Evolutionary conservation across 1,140 invertebrate genomes (phyloP), one percentile per base, ranked within the genome.

Genomic region (Tetramorium alpestre): DNA sequence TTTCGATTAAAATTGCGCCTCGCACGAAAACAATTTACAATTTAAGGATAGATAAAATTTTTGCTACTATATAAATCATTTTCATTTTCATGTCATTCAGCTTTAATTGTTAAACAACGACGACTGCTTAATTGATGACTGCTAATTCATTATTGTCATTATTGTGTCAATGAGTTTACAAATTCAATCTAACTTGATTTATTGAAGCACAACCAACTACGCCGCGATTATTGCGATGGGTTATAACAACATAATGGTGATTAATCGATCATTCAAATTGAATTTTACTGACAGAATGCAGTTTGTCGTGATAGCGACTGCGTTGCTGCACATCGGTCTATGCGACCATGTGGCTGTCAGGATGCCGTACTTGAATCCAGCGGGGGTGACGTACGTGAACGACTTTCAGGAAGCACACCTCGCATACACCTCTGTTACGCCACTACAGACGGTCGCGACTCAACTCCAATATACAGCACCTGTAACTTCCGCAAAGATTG

Each of bases 341-440:
- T 62, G 60, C 28, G 60, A 62, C 1, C 60, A 62, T 62, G 60
- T 62, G 28, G 60, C 13, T 62, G 13, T 62, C 25, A 62, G 2
- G 5, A 62, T 62, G 60, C 60, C 60, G 28, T 62, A 62, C 25
- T 62, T 62, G 60, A 62, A 62, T 33, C 60, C 60, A 13, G 60
- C 60, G 8, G 60, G 60, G 60, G 60, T 62, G 25, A 62, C 60
- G 13, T 62, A 62, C 11, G 60, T 62, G 4, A 62, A 62, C n/a
- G 13, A 33, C 8, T 33, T 62, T 62, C 10, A 62, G 28, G n/a
- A 62, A 18, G 13, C 13, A 62, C 28, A 28, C 13, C 13, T 62
- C 13, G 25, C 28, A 16, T 62, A 62, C 16, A 13, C 13, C 25
- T 62, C 60, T 7, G 25, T 13, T 62, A 16, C 60, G 0, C 28